A percentile compares a stretch with the other conserved stretches of the same genome.
These are phyloP conservation scores for Nycteola revayana DNA, from an alignment of 2,888 invertebrate species.

Conservation along the genomic window DNA sequence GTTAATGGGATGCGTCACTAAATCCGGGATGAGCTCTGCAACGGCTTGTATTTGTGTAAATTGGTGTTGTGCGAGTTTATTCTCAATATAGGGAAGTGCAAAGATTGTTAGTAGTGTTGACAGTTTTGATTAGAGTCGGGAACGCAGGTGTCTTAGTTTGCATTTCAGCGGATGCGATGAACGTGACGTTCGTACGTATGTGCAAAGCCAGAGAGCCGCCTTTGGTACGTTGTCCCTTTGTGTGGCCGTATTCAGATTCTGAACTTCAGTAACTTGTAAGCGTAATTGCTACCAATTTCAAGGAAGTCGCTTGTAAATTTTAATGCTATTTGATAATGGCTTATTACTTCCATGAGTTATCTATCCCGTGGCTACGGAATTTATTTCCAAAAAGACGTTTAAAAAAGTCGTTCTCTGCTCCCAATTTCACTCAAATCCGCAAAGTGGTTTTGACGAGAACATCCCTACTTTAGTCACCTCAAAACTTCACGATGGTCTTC, in stretches of 20 bases:
- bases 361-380: too few species aligned
- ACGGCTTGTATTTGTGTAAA: constrained; percentile 27
- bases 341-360: too few species aligned
- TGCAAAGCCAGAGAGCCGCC: background rate
- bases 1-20: constrained; percentile 47
- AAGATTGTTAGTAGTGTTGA: constrained; percentile 32
- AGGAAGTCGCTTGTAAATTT: too few species aligned
- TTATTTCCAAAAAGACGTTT: too few species aligned
- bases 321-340: too few species aligned
- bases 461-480: too few species aligned
- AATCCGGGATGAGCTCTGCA: constrained; percentile 31
- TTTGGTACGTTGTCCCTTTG: background rate
- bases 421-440: too few species aligned
- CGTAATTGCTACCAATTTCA: too few species aligned
- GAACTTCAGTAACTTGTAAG: background rate
- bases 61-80: constrained; percentile 21
- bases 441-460: too few species aligned
- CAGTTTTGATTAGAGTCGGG: constrained; percentile 33
- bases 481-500: too few species aligned
- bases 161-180: constrained; percentile 16
- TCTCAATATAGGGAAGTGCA: constrained; percentile 22
- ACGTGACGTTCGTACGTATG: background rate
- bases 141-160: constrained; percentile 36
- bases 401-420: too few species aligned
- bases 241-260: background rate